These are phyloP conservation scores for Drosophila obscura DNA, from an alignment of 1,140 invertebrate species.

Conservation along the genomic window DNA sequence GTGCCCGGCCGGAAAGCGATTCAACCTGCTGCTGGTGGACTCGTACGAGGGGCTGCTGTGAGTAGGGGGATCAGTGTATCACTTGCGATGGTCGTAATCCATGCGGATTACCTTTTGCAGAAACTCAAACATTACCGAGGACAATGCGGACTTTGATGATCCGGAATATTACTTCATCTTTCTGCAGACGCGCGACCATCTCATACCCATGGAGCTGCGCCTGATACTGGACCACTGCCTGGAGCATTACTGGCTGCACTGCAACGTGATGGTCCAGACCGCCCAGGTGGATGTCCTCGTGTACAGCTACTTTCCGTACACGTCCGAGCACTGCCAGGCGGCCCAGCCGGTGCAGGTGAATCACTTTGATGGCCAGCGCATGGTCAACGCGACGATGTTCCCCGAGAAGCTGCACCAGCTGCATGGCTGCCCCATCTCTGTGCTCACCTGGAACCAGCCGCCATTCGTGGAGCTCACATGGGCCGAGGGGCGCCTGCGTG, in stretches of 20 bases:
- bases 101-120: constrained; percentile 1
- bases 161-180: constrained; percentile 79
- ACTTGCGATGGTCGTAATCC: not conserved
- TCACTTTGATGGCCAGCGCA: constrained; percentile 53
- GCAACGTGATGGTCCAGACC: constrained; percentile 75
- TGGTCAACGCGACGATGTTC: constrained; percentile 48
- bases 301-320: constrained; percentile 71
- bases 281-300: constrained; percentile 60
- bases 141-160: constrained; percentile 51
- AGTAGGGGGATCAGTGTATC: not conserved
- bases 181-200: constrained; percentile 55
- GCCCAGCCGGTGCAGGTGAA: constrained; percentile 54
- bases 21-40: constrained; percentile 69
- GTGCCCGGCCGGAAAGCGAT: constrained; percentile 60
- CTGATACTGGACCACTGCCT: constrained; percentile 66
- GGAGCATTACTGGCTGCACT: constrained; percentile 66
- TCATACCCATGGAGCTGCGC: constrained; percentile 29
- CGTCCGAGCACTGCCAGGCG: constrained; percentile 34
- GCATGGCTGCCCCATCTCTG: constrained; percentile 54
- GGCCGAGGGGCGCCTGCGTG: not conserved
- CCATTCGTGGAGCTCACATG: constrained; percentile 53
- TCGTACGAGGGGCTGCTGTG: constrained; percentile 58
- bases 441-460: constrained; percentile 63
- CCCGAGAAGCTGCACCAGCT: constrained; percentile 66
- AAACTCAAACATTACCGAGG: constrained; percentile 41